Evolutionary conservation across 2,797 vertebrate species (phyloP).

Genomic region (Mormyrus proboscirostris): DNA sequence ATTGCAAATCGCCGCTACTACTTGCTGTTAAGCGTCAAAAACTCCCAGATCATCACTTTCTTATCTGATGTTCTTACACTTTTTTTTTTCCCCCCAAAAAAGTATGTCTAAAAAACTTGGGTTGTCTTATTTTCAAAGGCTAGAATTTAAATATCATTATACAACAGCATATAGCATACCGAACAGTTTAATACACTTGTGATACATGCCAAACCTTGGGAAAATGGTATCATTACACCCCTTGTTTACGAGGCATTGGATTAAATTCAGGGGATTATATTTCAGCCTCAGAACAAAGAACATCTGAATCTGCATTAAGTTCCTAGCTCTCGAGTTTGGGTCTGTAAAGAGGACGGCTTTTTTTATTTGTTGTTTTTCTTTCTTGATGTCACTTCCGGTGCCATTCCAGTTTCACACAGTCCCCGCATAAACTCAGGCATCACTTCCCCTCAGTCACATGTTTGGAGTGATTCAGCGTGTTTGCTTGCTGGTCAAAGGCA

Average conservation of each 20-base stretch:
- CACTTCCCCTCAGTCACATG: conserved; percentile 30
- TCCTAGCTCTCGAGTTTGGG: neutral
- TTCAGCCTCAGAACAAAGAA: neutral
- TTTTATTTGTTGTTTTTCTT: conserved; percentile 2
- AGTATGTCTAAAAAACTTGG: neutral
- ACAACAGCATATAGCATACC: neutral
- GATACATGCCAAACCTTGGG: neutral
- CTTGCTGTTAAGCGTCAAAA: too few relatives aligned
- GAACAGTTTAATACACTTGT: neutral
- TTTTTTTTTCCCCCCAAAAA: neutral
- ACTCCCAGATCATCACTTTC: too few relatives aligned
- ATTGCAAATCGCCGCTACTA: too few relatives aligned
- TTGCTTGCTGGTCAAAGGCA: conserved; percentile 15
- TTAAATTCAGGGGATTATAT: neutral
- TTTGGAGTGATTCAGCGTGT: conserved; percentile 26
- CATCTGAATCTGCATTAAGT: neutral
- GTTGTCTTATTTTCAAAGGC: neutral
- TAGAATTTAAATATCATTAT: neutral
- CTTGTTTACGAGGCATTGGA: neutral
- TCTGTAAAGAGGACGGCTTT: neutral
- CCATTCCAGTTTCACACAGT: conserved; percentile 9
- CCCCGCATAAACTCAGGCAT: neutral
- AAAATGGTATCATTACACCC: neutral
- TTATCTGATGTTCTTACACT: too few relatives aligned
- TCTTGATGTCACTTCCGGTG: conserved; percentile 27